Base-by-base conservation (phyloP, 2,888 invertebrate species). In the Apamea sordens region DNA sequence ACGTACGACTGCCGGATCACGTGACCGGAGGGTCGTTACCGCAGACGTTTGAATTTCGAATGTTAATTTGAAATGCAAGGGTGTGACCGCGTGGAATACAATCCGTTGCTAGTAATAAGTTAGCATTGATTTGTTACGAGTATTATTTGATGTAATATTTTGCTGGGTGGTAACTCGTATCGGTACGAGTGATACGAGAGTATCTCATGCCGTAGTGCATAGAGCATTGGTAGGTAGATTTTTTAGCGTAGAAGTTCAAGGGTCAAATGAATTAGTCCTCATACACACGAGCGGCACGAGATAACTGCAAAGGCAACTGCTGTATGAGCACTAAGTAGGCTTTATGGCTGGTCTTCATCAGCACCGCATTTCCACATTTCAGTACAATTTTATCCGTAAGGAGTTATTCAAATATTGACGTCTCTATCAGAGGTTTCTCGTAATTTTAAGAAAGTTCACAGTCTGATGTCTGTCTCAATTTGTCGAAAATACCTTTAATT, bases 61-160 rank as follows among this genome's bases (percentile, higher is more conserved):
- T 90, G 92, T 92, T 89, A 91, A 93, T 94, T 94, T 92, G 91
- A 93, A 94, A 94, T 94, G 93, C 93, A 94, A 92, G 94, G 94
- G 93, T 92, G 94, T 92, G 93, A 92, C 92, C 90, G 92, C 92
- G 89, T 85, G 83, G 90, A 91, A 91, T 91, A 93, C 92, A 91
- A 93, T 91, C 87, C 86, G 79, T 77, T 79, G 61, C 59, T 79
- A 79, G 83, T 86, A 82, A 84, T 87, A 64, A 83, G 80, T 71
- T 73, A 80, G 77, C 75, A 70, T 81, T 83, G 85, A 89, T 88
- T 86, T 82, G 78, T 76, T 1, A 32, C 32, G 32, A 32, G 32
- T 75, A 28, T 73, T 76, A 73, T 61, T 73, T 69, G 28, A 73
- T 59, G 24, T 69, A 36, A 53, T 82, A 81, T 73, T 44, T 56